These are phyloP conservation scores for Cabera pusaria DNA, from an alignment of 2,888 invertebrate species.

Conservation along the genomic window DNA sequence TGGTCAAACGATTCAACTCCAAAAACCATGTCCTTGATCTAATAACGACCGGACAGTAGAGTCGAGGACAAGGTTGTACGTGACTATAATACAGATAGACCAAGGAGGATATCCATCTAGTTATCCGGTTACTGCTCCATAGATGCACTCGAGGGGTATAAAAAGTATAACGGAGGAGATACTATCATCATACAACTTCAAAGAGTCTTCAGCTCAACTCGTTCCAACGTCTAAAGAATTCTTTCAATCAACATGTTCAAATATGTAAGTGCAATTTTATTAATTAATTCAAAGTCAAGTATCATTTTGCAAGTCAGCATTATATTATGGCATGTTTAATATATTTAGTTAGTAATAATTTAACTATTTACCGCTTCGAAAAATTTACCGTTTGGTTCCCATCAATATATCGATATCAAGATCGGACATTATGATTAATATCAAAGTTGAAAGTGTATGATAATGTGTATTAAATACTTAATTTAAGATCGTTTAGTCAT, in stretches of 20 bases:
- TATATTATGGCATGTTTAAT: too few relatives aligned
- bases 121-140: slow-evolving; percentile 60
- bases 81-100: slow-evolving; percentile 58
- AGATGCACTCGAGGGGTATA: slow-evolving; percentile 43
- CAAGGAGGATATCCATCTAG: slow-evolving; percentile 60
- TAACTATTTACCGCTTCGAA: too few relatives aligned
- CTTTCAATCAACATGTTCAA: slow-evolving; percentile 71
- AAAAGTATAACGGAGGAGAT: slow-evolving; percentile 42
- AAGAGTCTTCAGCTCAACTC: slow-evolving; percentile 30
- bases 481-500: too few relatives aligned
- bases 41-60: slow-evolving; percentile 45
- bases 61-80: slow-evolving; percentile 57
- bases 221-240: slow-evolving; percentile 32
- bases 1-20: too few relatives aligned
- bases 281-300: too few relatives aligned
- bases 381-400: too few relatives aligned
- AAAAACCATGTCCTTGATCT: slow-evolving; percentile 44
- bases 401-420: too few relatives aligned
- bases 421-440: too few relatives aligned
- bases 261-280: slow-evolving; percentile 60
- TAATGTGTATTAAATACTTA: too few relatives aligned
- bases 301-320: too few relatives aligned
- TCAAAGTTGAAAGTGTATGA: too few relatives aligned
- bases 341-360: too few relatives aligned
- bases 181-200: slow-evolving; percentile 38